Conservation (phyloP, 2,113 vertebrate species). For the Pachypanchax playfairii region DNA sequence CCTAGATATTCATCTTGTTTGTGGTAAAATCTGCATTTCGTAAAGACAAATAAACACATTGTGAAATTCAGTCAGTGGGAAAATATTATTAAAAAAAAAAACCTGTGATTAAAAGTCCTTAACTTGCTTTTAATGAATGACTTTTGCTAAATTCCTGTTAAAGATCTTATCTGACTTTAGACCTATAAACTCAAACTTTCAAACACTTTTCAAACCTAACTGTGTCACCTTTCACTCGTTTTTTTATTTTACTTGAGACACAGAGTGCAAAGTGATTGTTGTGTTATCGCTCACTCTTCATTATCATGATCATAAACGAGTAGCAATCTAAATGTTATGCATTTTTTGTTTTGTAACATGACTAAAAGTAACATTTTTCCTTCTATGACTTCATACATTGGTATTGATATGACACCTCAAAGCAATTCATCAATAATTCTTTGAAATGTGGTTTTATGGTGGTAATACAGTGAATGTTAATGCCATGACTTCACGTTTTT, state of each 20-base stretch:
- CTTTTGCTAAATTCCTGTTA: background rate
- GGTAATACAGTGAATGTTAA: background rate
- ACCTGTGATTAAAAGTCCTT: background rate
- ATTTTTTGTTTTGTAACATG: background rate
- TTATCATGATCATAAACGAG: background rate
- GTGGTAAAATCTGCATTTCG: constrained; percentile 9
- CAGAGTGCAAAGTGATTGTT: background rate
- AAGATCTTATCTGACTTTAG: constrained; percentile 16
- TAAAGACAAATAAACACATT: background rate
- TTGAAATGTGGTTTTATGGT: constrained; percentile 6
- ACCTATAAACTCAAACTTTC: constrained; percentile 20
- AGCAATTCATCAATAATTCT: background rate
- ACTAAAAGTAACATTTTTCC: background rate
- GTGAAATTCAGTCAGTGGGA: too few species aligned
- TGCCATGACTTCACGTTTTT: background rate
- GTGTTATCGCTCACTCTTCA: background rate
- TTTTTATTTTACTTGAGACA: background rate
- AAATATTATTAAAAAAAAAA: too few species aligned
- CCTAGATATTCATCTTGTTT: constrained; percentile 46
- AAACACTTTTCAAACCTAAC: background rate
- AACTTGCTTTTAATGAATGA: constrained; percentile 12
- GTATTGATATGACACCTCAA: background rate
- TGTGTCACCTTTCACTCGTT: too few species aligned
- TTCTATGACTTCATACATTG: background rate
- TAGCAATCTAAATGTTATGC: background rate